These are phyloP conservation scores for Thysanoteuthis rhombus DNA, from an alignment of 2,888 invertebrate genomes.

Conservation along the genomic window DNA sequence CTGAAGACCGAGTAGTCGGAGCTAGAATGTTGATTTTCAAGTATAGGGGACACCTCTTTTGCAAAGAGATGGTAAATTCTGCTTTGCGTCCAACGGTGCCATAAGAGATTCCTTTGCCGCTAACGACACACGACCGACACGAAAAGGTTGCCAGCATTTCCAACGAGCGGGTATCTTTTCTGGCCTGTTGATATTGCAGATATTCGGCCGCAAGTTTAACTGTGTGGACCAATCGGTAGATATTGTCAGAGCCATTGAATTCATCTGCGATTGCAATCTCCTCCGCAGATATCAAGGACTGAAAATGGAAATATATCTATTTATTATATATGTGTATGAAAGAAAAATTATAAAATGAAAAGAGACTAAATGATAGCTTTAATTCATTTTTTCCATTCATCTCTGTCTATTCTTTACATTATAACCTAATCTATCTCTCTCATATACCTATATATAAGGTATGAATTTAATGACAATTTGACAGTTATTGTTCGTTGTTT, in stretches of 20 bases:
- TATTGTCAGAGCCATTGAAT: conserved; percentile 50
- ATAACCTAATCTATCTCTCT: too few species aligned
- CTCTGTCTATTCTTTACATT: too few species aligned
- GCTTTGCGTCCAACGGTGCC: conserved; percentile 63
- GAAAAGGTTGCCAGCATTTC: not conserved
- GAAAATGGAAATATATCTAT: conserved; percentile 22
- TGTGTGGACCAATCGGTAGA: conserved; percentile 59
- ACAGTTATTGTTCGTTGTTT: too few species aligned
- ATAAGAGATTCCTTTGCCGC: conserved; percentile 63
- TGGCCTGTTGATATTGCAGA: not conserved
- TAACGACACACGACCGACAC: conserved; percentile 45
- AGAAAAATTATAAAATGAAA: too few species aligned
- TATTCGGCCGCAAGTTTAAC: conserved; percentile 46
- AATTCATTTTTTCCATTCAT: too few species aligned
- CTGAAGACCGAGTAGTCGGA: not conserved
- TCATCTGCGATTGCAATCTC: conserved; percentile 61
- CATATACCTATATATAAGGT: too few species aligned
- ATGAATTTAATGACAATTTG: too few species aligned
- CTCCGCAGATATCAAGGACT: conserved; percentile 57
- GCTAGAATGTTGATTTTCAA: conserved; percentile 13
- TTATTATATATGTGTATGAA: too few species aligned
- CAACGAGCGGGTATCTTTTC: not conserved
- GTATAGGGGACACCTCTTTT: not conserved
- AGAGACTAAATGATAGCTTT: too few species aligned
- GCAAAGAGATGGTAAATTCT: conserved; percentile 58